phyloP scores from a whole-genome alignment of 2,888 invertebrate species.

The Anthophora plumipes region DNA sequence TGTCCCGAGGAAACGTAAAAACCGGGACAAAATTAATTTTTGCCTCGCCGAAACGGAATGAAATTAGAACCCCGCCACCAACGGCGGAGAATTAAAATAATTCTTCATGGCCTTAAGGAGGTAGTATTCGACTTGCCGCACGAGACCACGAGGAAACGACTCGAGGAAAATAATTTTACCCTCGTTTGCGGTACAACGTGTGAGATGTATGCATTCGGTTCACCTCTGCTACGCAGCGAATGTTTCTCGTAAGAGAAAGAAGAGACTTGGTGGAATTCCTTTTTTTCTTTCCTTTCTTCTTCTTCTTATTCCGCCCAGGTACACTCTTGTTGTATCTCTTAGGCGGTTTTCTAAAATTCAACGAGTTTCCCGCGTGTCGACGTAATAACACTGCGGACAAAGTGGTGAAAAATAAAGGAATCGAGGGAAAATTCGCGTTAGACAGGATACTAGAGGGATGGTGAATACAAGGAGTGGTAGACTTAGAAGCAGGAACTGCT shows the following conservation, averaged over 20 bases:
- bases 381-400: constrained; percentile 27
- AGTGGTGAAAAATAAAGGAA: constrained; percentile 23
- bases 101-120: constrained; percentile 7
- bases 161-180: no score
- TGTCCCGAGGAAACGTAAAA: constrained; percentile 3
- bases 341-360: constrained; percentile 2
- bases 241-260: background rate
- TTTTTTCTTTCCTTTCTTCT: no score
- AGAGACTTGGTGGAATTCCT: background rate
- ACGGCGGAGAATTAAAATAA: constrained; percentile 21
- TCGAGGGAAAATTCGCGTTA: constrained; percentile 38
- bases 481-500: constrained; percentile 50
- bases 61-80: background rate
- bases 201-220: background rate
- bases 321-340: background rate
- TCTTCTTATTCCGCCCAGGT: background rate
- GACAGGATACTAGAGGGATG: constrained; percentile 20
- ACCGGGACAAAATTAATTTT: constrained; percentile 30
- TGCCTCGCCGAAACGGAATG: constrained; percentile 22
- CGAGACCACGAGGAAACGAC: no score
- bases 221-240: background rate
- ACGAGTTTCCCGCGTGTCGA: constrained; percentile 18
- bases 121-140: background rate
- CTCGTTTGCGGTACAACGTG: no score
- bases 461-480: constrained; percentile 13